phyloP scores from a whole-genome alignment of 2,888 invertebrate species.

The Dasypolia templi region DNA sequence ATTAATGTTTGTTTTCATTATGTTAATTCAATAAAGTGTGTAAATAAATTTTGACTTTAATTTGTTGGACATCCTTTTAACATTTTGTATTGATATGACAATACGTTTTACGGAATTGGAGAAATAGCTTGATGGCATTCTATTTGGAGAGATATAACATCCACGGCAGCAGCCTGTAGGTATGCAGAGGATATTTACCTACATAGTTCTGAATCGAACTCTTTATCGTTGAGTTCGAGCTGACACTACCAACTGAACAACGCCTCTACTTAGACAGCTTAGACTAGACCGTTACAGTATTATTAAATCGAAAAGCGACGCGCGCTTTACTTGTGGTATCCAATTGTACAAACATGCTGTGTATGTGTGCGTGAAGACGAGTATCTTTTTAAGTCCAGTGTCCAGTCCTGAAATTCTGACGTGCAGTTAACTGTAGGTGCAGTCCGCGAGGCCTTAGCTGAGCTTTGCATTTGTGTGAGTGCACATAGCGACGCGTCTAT shows the following conservation, averaged over 20 bases:
- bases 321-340: neutral
- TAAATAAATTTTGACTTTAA: constrained; percentile 81
- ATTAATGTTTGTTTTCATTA: constrained; percentile 89
- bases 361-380: neutral
- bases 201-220: neutral
- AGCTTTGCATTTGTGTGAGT: too few relatives aligned
- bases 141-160: neutral
- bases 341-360: neutral
- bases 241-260: neutral
- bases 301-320: neutral
- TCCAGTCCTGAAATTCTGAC: too few relatives aligned
- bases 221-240: neutral
- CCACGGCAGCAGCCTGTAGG: neutral
- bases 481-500: too few relatives aligned
- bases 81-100: neutral
- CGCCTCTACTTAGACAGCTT: neutral
- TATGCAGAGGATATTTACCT: neutral
- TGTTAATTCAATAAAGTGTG: constrained; percentile 91
- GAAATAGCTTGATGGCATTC: neutral
- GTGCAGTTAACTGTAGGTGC: too few relatives aligned
- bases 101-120: neutral
- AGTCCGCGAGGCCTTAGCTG: too few relatives aligned
- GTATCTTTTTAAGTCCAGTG: too few relatives aligned
- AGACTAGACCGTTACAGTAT: neutral
- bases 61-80: constrained; percentile 25